Base-by-base conservation (phyloP, 2,888 invertebrate genomes). In the Hirtodrosophila confusa region DNA sequence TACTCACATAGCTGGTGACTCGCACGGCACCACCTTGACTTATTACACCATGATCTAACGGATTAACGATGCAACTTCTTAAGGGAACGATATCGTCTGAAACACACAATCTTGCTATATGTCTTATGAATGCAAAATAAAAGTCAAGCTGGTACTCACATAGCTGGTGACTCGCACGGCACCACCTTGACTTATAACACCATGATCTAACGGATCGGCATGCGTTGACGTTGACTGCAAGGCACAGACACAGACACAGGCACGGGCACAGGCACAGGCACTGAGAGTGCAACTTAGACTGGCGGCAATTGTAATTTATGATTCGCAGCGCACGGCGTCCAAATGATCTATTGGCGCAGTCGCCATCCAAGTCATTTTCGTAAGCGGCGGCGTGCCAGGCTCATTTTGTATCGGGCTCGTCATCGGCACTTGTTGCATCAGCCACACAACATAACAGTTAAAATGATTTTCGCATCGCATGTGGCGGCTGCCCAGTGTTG, bases 281-380 rank as follows among this genome's bases (percentile, higher is more conserved):
- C 63, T 51, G 49, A 39, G 56, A 45, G 67, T 31, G 41, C 24
- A 45, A 17, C 45, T 27, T 17, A n/a, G 24, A 29, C 51, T 51
- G 54, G 55, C 48, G 63, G 67, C 76, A 69, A 45, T 62, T 57
- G 79, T 80, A 80, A 83, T 83, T 83, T 83, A 83, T 83, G 84
- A 80, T 83, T 83, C 68, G 84, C 65, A 76, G 76, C 78, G 86
- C 80, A 78, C 84, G 86, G 84, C 80, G 78, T 61, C 47, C 76
- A 72, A 84, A 84, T 83, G 86, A 83, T 86, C 86, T 84, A 86
- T 83, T 69, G 86, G 61, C 60, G 53, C 49, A 48, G 49, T 53
- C 50, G 58, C 49, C 48, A 50, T 69, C 64, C 63, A 74, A 69
- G 6, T 75, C 71, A 63, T 66, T 65, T 69, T 50, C 43, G 44